Percentiles rank a stretch among this genome's conserved stretches.
These are phyloP conservation scores for Sturnus vulgaris DNA, from an alignment of 2,113 vertebrate genomes.

Conservation along the genomic window DNA sequence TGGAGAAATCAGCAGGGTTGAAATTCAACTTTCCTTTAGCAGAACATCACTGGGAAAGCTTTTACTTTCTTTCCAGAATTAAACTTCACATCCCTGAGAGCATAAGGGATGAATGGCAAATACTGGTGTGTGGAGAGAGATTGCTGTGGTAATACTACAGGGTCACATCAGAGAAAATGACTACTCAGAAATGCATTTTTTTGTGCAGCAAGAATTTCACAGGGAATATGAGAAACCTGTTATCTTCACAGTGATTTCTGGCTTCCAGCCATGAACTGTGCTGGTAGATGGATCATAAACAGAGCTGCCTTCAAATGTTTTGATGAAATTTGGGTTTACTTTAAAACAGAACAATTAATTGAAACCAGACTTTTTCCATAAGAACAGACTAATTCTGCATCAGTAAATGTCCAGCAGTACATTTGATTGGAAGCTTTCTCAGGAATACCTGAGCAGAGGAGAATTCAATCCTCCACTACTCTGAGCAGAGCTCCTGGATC, in stretches of 20 bases:
- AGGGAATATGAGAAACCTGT: neutral
- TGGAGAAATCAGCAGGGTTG: neutral
- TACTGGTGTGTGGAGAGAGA: neutral
- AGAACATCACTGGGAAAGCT: neutral
- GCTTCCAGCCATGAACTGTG: neutral
- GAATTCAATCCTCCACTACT: neutral
- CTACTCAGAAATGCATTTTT: neutral
- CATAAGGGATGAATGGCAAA: neutral
- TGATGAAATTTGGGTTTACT: neutral
- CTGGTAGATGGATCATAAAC: neutral
- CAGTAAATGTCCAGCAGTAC: neutral
- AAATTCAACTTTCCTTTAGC: neutral
- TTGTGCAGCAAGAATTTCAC: neutral
- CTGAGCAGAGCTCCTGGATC: neutral
- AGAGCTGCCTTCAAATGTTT: neutral
- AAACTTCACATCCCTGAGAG: neutral
- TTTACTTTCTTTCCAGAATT: neutral
- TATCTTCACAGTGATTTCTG: neutral
- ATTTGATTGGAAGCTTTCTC: neutral
- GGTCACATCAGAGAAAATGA: neutral
- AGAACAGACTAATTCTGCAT: neutral
- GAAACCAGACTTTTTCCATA: neutral
- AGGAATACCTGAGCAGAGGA: neutral
- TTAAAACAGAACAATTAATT: neutral
- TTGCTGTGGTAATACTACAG: neutral